These are phyloP conservation scores for Drosophila cognata DNA, from an alignment of 2,888 invertebrate species.

Conservation along the genomic window DNA sequence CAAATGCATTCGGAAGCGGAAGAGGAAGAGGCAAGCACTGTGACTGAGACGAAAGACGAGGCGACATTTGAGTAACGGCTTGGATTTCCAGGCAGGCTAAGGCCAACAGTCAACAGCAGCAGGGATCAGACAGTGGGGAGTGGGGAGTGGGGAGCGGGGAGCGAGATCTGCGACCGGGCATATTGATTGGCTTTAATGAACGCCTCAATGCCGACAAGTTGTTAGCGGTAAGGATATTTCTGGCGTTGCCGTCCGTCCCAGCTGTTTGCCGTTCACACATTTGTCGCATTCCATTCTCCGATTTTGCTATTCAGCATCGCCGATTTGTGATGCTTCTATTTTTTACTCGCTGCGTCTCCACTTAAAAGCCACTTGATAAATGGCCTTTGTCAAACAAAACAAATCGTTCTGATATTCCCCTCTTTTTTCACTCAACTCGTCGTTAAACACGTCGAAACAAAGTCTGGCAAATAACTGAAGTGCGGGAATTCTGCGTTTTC, in stretches of 20 bases:
- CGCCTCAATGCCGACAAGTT: conserved; percentile 67
- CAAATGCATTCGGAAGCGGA: conserved; percentile 63
- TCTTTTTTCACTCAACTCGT: neutral
- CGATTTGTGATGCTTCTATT: conserved; percentile 48
- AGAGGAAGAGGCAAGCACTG: conserved; percentile 44
- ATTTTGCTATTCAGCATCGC: conserved; percentile 18
- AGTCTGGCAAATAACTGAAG: neutral
- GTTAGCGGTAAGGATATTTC: conserved; percentile 48
- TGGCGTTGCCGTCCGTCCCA: conserved; percentile 8
- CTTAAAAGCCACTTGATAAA: conserved; percentile 48
- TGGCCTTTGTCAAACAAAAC: conserved; percentile 17
- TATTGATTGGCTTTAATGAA: conserved; percentile 66
- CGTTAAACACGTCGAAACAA: neutral
- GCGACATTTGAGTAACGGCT: conserved; percentile 41
- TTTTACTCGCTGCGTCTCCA: conserved; percentile 2
- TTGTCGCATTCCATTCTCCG: conserved; percentile 46
- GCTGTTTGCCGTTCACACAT: conserved; percentile 31
- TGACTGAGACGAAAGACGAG: conserved; percentile 3
- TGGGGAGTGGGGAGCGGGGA: neutral
- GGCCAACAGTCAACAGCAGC: neutral
- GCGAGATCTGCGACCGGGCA: conserved; percentile 14
- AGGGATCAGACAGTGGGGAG: neutral
- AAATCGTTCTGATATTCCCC: neutral
- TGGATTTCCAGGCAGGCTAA: conserved; percentile 37
- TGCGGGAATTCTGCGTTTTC: neutral